phyloP scores from a whole-genome alignment of 2,797 vertebrate species.

The Poeciliopsis paucimaculata region DNA sequence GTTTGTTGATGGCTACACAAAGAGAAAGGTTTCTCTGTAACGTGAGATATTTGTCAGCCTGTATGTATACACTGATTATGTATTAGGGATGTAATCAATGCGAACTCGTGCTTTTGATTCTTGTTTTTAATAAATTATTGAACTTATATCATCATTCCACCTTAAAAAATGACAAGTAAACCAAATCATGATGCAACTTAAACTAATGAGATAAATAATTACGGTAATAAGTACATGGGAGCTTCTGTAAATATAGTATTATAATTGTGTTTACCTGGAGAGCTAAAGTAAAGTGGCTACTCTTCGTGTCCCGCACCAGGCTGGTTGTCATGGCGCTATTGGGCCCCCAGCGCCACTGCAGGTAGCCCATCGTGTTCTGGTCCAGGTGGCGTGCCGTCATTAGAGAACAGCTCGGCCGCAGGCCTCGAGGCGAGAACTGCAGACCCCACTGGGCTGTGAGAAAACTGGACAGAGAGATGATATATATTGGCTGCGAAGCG shows the following conservation, averaged over 20 bases:
- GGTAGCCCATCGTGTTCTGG: conserved; percentile 96
- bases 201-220: not conserved
- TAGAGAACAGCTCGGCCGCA: conserved; percentile 88
- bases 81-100: not conserved
- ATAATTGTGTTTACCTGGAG: conserved; percentile 84
- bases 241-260: not conserved
- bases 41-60: not conserved
- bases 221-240: no score
- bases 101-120: not conserved
- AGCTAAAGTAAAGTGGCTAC: conserved; percentile 92
- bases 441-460: conserved; percentile 92
- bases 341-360: conserved; percentile 96
- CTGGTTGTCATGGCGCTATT: conserved; percentile 98
- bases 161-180: not conserved
- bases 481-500: not conserved
- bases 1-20: not conserved
- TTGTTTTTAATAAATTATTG: not conserved
- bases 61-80: not conserved
- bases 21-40: not conserved
- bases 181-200: not conserved
- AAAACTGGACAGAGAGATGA: conserved; percentile 80
- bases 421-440: conserved; percentile 92
- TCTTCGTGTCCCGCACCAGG: conserved; percentile 94
- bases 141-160: not conserved
- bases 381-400: conserved; percentile 94